Percentiles rank a stretch among this genome's conserved stretches.
Conservation (phyloP, 92 coral and sea anemone species). For the Porites divaricata region DNA sequence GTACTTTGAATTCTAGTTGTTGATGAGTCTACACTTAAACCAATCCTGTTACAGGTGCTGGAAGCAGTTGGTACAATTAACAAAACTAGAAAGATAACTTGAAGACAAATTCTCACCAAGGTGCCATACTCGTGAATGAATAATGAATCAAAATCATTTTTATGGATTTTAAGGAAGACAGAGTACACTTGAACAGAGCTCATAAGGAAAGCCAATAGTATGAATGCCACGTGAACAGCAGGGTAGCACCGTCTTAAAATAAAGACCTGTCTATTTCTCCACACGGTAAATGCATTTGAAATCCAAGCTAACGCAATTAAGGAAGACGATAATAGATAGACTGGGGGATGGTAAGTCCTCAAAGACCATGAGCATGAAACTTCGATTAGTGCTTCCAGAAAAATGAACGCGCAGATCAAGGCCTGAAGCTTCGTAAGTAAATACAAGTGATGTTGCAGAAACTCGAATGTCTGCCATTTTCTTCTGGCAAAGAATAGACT, state of each 20-base stretch:
- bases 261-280: conserved; percentile 71
- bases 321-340: conserved; percentile 61
- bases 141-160: conserved; percentile 26
- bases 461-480: conserved; percentile 34
- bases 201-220: conserved; percentile 51
- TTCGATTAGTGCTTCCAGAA: conserved; percentile 63
- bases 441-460: conserved; percentile 38
- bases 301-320: conserved; percentile 80
- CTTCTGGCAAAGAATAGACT: conserved; percentile 67
- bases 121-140: conserved; percentile 74
- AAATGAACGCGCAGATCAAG: conserved; percentile 39
- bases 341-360: conserved; percentile 58
- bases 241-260: conserved; percentile 61
- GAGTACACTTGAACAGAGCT: conserved; percentile 69
- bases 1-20: conserved; percentile 62
- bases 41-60: neutral
- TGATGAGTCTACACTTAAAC: conserved; percentile 2
- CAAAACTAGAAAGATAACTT: conserved; percentile 54
- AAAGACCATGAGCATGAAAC: conserved; percentile 44
- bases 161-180: conserved; percentile 35
- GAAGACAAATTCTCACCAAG: conserved; percentile 62
- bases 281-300: conserved; percentile 59
- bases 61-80: conserved; percentile 47
- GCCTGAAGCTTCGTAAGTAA: conserved; percentile 62
- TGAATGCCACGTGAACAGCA: conserved; percentile 36